Percentiles rank a stretch among this genome's conserved stretches.
Evolutionary conservation across 2,113 vertebrate genomes (phyloP).

Genomic region (Pelobates fuscus): DNA sequence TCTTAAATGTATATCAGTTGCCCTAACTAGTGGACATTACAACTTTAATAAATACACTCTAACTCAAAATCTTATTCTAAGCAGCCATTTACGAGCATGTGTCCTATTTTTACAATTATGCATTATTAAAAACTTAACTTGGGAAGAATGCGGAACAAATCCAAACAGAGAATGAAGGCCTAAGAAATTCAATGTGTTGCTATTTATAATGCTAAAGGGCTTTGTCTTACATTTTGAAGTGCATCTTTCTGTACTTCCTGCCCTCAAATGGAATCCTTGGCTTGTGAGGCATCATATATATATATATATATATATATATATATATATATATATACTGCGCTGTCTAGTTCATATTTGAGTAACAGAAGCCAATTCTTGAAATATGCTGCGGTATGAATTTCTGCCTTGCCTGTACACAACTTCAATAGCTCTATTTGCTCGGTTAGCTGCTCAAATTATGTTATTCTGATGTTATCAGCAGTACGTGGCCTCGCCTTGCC

Average conservation of each 20-base stretch:
- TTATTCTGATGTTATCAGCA: conserved; percentile 32
- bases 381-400: conserved; percentile 8
- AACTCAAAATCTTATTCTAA: too few relatives aligned
- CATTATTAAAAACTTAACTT: too few relatives aligned
- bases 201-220: not conserved
- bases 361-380: conserved; percentile 11
- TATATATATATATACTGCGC: not conserved
- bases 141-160: too few relatives aligned
- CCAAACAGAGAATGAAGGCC: too few relatives aligned
- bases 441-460: conserved; percentile 19
- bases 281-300: not conserved
- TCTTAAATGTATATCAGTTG: too few relatives aligned
- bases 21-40: too few relatives aligned
- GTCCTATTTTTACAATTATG: too few relatives aligned
- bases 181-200: not conserved
- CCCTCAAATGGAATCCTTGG: conserved; percentile 4
- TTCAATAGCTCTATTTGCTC: conserved; percentile 23
- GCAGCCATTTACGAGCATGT: too few relatives aligned
- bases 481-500: not conserved
- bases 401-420: conserved; percentile 6
- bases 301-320: conserved; percentile 6
- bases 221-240: not conserved
- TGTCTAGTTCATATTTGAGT: conserved; percentile 1
- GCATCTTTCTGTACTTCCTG: not conserved
- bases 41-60: too few relatives aligned